phyloP scores from a whole-genome alignment of 2,113 vertebrate genomes.

The Ranitomeya variabilis region DNA sequence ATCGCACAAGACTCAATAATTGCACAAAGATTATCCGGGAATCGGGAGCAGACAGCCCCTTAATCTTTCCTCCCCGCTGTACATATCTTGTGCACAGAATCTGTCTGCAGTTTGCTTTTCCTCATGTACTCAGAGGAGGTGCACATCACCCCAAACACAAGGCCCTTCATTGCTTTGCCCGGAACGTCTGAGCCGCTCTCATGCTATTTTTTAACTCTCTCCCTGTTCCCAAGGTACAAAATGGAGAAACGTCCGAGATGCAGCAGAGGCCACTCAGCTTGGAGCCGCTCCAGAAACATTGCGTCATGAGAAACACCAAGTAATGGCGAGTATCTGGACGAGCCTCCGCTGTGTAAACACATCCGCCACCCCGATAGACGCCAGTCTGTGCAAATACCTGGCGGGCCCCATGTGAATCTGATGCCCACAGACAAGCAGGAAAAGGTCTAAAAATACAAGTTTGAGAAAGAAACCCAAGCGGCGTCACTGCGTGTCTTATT shows the following conservation, averaged over 20 bases:
- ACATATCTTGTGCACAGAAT: neutral
- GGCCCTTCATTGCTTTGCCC: neutral
- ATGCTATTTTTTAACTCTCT: neutral
- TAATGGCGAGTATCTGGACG: constrained; percentile 42
- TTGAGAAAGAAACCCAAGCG: neutral
- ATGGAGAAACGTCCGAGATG: constrained; percentile 5
- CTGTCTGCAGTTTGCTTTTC: constrained; percentile 14
- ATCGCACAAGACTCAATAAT: too few relatives aligned
- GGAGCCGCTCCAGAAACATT: constrained; percentile 9
- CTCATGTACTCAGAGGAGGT: neutral
- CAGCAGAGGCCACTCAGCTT: constrained; percentile 8
- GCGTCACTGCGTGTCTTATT: neutral
- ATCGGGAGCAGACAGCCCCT: too few relatives aligned
- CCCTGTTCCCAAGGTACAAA: neutral
- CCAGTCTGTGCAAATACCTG: constrained; percentile 31
- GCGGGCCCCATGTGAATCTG: neutral
- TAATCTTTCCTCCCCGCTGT: too few relatives aligned
- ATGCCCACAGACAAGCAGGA: neutral
- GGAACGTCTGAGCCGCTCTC: neutral
- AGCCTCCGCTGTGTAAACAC: constrained; percentile 22
- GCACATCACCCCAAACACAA: constrained; percentile 30
- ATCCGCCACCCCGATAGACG: neutral
- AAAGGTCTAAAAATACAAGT: constrained; percentile 7
- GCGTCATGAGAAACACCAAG: constrained; percentile 44
- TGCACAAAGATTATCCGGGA: too few relatives aligned